phyloP scores from a whole-genome alignment of 2,113 vertebrate genomes.

The Hemiscyllium ocellatum region DNA sequence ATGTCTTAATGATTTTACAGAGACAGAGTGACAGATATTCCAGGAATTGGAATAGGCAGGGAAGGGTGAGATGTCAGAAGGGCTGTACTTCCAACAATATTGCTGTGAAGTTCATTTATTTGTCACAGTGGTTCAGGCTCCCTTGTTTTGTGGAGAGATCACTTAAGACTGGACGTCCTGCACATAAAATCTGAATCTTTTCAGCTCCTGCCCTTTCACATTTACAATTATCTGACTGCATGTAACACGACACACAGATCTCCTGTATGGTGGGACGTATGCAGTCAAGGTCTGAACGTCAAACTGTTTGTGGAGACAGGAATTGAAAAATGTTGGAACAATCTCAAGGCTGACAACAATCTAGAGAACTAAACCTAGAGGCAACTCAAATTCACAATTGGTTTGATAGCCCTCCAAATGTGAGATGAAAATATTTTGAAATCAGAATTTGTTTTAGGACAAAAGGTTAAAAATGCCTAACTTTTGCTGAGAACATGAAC shows the following conservation, averaged over 20 bases:
- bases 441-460: neutral
- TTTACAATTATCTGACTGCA: neutral
- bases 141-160: neutral
- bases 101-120: neutral
- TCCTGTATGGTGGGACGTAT: neutral
- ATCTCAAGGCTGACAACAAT: neutral
- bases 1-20: neutral
- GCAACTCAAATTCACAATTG: neutral
- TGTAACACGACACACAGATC: neutral
- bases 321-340: neutral
- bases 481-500: neutral
- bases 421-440: constrained; percentile 1
- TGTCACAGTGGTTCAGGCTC: neutral
- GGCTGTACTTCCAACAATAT: neutral
- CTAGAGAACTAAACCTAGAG: neutral
- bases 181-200: neutral
- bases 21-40: neutral
- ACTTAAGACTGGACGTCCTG: neutral
- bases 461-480: neutral
- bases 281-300: neutral
- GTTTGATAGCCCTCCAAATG: neutral
- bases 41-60: neutral
- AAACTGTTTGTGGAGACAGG: neutral
- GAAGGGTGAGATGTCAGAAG: constrained; percentile 19
- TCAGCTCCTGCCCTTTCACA: neutral